These are phyloP conservation scores for Hypanus sabinus DNA, from an alignment of 2,113 vertebrate genomes.

Conservation along the genomic window DNA sequence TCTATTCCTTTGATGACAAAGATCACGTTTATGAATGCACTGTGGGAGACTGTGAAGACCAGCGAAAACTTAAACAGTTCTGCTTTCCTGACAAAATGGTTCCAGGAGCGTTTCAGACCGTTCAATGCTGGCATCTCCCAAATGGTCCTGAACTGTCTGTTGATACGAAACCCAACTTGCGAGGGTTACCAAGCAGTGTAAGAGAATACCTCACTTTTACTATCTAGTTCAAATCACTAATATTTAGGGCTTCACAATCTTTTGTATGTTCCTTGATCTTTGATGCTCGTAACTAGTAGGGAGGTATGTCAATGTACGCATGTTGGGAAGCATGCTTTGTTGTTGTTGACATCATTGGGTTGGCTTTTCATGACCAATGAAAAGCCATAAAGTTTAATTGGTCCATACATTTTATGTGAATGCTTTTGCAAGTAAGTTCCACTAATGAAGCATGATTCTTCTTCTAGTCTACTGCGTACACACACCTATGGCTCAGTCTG, in stretches of 20 bases:
- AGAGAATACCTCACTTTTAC: background rate
- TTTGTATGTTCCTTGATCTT: background rate
- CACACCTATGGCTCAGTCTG: no score
- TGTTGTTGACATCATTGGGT: background rate
- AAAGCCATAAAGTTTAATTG: background rate
- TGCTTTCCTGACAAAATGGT: conserved; percentile 17
- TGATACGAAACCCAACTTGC: background rate
- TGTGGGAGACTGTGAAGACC: conserved; percentile 16
- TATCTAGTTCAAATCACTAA: background rate
- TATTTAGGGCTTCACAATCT: background rate
- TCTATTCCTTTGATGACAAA: background rate
- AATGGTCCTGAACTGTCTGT: background rate
- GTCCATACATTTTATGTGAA: no score
- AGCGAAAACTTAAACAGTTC: background rate
- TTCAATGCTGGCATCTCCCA: conserved; percentile 12
- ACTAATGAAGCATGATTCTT: no score
- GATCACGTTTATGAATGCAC: background rate
- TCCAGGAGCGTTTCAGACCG: conserved; percentile 24
- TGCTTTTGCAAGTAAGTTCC: no score
- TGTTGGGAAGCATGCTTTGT: background rate
- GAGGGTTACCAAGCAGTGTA: conserved; percentile 27
- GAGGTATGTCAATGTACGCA: background rate
- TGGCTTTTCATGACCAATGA: background rate
- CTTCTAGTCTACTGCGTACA: no score
- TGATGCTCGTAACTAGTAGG: background rate